Evolutionary conservation across 2,888 invertebrate genomes (phyloP), one percentile per base, ranked within the genome.

Genomic region (Caenorhabditis angaria): DNA sequence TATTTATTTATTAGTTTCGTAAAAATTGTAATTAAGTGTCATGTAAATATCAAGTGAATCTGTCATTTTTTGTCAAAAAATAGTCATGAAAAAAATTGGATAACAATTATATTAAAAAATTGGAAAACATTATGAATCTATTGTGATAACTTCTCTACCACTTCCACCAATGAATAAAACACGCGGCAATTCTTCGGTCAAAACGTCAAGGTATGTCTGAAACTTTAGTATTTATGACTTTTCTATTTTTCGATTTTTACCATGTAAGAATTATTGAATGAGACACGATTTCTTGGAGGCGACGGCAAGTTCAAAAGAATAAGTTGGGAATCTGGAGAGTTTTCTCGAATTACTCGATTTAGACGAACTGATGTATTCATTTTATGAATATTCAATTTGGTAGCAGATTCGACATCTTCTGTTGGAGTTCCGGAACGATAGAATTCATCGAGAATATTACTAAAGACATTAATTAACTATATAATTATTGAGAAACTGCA

Each of bases 291-390:
- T 41, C 78, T 62, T 24, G 80, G 74, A 12, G 80, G 78, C 35
- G 71, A 70, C 18, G 80, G 80, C 27, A 80, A 68, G 58, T 76
- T 80, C 32, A 80, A 58, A 14, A 80, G 71, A 32, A 88, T 93
- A 89, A 99, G 91, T 90, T 97, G 95, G 88, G 97, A 94, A 90
- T 96, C 94, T 88, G 94, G 94, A 80, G 96, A 97, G 90, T 94
- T 94, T 89, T 95, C 93, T 84, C 95, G 94, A 89, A 99, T 97
- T 86, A 95, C 95, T 90, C 97, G 96, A 90, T 99, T 99, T 87
- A 99, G 91, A 89, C 95, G 94, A 81, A 99, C 94, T 74, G 97
- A 97, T 61, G 97, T 97, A 90, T 99, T 96, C 97, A 99, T 97
- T 87, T 97, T 92, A 83, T 96, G 92, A 61, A 97, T 95, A 57